These are phyloP conservation scores for Bolborhynchus lineola DNA, from an alignment of 2,113 vertebrate species.

Conservation along the genomic window DNA sequence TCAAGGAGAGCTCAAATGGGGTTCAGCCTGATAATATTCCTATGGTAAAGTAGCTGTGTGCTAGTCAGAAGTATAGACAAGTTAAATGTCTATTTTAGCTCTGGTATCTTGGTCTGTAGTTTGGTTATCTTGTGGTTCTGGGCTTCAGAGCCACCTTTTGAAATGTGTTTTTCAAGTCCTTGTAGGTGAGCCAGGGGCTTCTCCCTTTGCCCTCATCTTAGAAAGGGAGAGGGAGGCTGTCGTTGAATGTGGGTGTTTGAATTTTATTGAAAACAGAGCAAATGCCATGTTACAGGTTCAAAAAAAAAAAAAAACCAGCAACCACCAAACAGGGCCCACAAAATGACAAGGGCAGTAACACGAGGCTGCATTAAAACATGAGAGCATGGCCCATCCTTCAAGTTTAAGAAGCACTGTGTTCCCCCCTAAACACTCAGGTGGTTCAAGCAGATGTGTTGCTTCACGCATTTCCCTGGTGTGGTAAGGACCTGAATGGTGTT, in stretches of 20 bases:
- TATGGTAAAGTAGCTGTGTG: background rate
- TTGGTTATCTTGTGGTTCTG: background rate
- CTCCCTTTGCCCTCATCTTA: background rate
- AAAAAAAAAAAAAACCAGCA: background rate
- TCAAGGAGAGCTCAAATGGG: background rate
- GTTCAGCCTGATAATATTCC: too few relatives aligned
- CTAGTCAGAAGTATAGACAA: background rate
- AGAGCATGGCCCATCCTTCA: background rate
- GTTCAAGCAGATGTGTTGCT: rapidly evolving
- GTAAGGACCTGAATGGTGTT: background rate
- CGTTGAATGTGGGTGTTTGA: background rate
- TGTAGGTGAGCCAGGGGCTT: rapidly evolving
- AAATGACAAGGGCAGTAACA: background rate
- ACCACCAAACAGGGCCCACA: rapidly evolving
- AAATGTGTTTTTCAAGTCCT: background rate
- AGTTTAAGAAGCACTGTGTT: background rate
- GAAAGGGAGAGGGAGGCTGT: rapidly evolving
- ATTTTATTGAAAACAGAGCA: background rate
- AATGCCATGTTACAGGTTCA: background rate
- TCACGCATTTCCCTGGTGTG: rapidly evolving
- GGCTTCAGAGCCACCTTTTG: background rate
- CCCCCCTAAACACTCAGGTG: background rate
- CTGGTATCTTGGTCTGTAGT: background rate
- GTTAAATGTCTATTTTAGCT: background rate
- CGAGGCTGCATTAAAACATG: background rate